phyloP scores from a whole-genome alignment of 2,113 vertebrate species.

The Balaeniceps rex region DNA sequence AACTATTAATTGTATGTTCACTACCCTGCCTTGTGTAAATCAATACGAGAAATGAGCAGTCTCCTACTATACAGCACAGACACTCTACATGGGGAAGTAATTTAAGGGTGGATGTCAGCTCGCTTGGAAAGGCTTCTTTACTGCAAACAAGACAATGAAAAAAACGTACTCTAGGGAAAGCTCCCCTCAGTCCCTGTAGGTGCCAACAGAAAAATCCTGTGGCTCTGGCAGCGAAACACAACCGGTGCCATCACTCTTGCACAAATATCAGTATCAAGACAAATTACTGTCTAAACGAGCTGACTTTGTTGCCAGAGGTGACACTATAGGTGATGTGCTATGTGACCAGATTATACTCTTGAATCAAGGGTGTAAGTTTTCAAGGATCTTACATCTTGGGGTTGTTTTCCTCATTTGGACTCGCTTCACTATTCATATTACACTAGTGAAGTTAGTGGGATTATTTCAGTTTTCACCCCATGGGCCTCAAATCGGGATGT shows the following conservation, averaged over 20 bases:
- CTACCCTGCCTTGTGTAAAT: slow-evolving; percentile 75
- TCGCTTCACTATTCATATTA: background rate
- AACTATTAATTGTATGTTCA: slow-evolving; percentile 82
- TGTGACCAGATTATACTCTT: background rate
- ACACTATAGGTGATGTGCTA: background rate
- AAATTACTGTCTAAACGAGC: background rate
- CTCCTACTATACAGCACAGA: slow-evolving; percentile 57
- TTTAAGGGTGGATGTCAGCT: slow-evolving; percentile 72
- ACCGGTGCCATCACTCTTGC: background rate
- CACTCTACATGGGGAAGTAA: slow-evolving; percentile 63
- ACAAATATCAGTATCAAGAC: background rate
- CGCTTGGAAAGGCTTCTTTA: slow-evolving; percentile 53
- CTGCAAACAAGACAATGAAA: slow-evolving; percentile 36
- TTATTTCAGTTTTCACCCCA: background rate
- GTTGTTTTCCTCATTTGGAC: background rate
- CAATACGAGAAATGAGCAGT: slow-evolving; percentile 75
- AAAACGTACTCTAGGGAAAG: background rate
- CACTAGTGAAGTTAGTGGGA: background rate
- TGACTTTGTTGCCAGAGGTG: background rate
- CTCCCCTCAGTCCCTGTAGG: background rate
- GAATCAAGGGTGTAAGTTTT: background rate
- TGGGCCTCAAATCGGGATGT: fast-evolving
- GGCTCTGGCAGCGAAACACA: background rate
- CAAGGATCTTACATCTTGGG: background rate
- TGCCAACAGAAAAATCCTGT: background rate